Evolutionary conservation across 2,113 vertebrate species (phyloP), one percentile per base, ranked within the genome.

Genomic region (Strigops habroptila): DNA sequence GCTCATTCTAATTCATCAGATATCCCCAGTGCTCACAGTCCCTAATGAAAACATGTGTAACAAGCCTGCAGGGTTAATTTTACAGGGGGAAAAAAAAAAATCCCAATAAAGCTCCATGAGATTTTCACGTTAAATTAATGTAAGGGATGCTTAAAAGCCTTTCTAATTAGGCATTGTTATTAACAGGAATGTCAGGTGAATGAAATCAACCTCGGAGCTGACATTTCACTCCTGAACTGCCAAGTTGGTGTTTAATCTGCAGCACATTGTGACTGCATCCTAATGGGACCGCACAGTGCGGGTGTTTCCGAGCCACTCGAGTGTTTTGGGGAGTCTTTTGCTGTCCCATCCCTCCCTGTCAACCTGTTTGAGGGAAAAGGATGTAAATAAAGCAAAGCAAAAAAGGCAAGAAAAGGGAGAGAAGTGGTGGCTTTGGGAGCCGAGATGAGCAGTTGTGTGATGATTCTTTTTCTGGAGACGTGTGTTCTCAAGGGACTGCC

Each of bases 121-220:
- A 97, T 97, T 97, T 98, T 97, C 91, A 74, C 21, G 13, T 98
- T 97, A 98, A 98, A 98, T 97, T 97, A 98, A 98, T 96, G 96
- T 97, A 97, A 97, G 85, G 97, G 96, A 97, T 97, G 97, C 97
- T 98, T 97, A 97, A 98, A 98, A 98, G 97, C 96, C 96, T 97
- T 95, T 96, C 97, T 98, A 98, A 98, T 98, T 98, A 98, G 97
- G 91, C 95, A 95, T 97, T 97, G 96, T 97, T 97, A 97, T 97
- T 97, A 98, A 95, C 95, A 80, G 97, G 93, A 95, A 95, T 98
- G 98, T 97, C 97, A 97, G 97, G 97, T 97, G 97, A 97, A 97
- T 94, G 96, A 95, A 96, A 96, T 97, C 96, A 95, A 95, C 91
- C 97, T 91, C 10, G 18, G 75, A 97, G 96, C 96, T 97, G 97